Percentiles rank a stretch among this genome's conserved stretches.
These are phyloP conservation scores for human (Homo sapiens) DNA, from an alignment of 2,113 vertebrate species.

Conservation along the genomic window DNA sequence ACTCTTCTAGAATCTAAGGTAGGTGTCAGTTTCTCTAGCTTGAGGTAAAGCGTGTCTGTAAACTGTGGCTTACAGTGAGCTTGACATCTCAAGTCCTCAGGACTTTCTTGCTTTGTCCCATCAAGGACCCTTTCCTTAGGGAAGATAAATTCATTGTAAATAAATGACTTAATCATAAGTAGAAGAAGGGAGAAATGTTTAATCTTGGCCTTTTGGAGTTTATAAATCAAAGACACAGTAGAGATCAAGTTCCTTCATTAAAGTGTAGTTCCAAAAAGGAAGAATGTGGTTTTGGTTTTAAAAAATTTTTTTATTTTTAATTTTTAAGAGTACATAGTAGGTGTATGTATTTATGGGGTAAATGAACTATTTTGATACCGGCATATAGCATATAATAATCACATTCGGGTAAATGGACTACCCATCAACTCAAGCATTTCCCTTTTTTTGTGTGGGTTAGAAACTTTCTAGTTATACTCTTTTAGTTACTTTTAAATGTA, in stretches of 20 bases:
- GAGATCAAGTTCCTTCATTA: background rate
- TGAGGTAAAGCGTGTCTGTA: background rate
- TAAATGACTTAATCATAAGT: background rate
- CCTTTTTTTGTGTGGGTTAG: no score
- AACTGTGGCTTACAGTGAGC: background rate
- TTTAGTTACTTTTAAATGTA: no score
- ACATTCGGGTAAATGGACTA: no score
- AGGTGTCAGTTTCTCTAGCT: background rate
- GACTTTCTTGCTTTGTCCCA: background rate
- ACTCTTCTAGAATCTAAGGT: background rate
- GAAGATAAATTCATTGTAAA: background rate
- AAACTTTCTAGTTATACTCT: no score
- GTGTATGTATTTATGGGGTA: no score
- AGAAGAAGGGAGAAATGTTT: background rate
- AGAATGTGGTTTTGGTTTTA: background rate
- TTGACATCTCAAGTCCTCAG: background rate
- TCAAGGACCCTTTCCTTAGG: background rate
- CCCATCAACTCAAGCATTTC: no score
- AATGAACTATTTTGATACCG: no score
- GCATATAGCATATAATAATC: no score
- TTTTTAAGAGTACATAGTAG: no score
- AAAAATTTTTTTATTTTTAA: no score
- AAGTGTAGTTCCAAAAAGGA: background rate
- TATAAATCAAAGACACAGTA: constrained; percentile 14
- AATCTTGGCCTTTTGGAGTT: constrained; percentile 38